phyloP scores from a whole-genome alignment of 2,113 vertebrate species.

The Probosciger aterrimus region DNA sequence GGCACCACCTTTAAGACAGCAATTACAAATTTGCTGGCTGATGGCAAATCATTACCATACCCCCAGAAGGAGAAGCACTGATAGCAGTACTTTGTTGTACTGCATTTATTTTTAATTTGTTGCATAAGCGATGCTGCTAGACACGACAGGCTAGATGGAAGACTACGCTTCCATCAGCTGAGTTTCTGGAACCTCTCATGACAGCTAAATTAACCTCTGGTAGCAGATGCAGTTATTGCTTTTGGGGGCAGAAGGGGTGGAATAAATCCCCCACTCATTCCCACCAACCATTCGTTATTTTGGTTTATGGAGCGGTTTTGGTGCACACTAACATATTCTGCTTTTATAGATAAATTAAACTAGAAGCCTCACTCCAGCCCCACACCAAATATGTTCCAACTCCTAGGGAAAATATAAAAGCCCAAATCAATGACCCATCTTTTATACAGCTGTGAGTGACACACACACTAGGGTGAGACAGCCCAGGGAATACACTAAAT shows the following conservation, averaged over 20 bases:
- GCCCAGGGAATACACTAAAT: not conserved
- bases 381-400: not conserved
- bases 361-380: not conserved
- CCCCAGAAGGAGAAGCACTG: not conserved
- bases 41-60: not conserved
- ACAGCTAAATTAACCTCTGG: not conserved
- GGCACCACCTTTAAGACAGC: not conserved
- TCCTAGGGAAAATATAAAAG: not conserved
- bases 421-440: not conserved
- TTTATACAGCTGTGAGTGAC: not conserved
- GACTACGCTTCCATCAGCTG: not conserved
- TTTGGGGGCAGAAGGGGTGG: not conserved
- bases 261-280: not conserved
- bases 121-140: not conserved
- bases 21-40: rapidly evolving
- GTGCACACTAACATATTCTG: not conserved
- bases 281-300: not conserved
- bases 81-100: not conserved
- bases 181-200: not conserved
- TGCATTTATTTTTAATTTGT: not conserved
- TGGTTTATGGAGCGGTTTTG: not conserved
- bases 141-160: not conserved
- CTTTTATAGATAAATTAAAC: not conserved
- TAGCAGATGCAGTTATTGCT: not conserved
- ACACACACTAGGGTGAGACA: not conserved